Conservation (phyloP, 2,888 invertebrate genomes). For the Adelphocoris suturalis region DNA sequence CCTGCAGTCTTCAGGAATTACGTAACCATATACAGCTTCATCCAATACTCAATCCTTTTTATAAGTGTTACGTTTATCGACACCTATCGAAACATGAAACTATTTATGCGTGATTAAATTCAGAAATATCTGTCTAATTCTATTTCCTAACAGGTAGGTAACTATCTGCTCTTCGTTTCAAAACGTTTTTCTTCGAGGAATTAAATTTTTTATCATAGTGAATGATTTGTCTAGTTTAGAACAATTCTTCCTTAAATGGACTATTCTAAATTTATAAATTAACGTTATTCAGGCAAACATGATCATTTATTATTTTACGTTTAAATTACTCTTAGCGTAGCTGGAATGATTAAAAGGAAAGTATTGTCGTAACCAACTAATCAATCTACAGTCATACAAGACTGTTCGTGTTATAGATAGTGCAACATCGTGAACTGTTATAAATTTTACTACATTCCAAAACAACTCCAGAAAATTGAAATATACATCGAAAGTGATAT, state of each 20-base stretch:
- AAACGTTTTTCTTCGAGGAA: not conserved
- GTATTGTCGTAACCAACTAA: slow-evolving; percentile 29
- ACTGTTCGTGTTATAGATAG: not conserved
- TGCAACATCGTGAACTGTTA: not conserved
- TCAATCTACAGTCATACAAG: not conserved
- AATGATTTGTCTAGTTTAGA: slow-evolving; percentile 58
- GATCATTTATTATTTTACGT: not conserved
- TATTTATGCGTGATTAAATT: slow-evolving; percentile 11
- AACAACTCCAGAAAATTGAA: not conserved
- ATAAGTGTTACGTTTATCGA: not conserved
- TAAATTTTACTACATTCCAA: not conserved
- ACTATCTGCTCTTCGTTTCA: not conserved
- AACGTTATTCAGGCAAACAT: not conserved
- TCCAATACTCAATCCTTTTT: not conserved
- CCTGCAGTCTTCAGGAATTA: not conserved
- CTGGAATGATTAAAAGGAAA: not conserved
- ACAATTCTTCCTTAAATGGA: slow-evolving; percentile 35
- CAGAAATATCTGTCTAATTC: not conserved
- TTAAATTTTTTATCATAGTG: slow-evolving; percentile 24
- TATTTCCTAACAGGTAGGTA: not conserved
- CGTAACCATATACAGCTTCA: not conserved
- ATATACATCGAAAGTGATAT: not conserved
- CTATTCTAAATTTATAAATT: not conserved
- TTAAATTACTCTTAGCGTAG: slow-evolving; percentile 16
- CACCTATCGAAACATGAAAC: not conserved